Evolutionary conservation across 2,797 vertebrate species (phyloP).

Genomic region (Argya squamiceps): DNA sequence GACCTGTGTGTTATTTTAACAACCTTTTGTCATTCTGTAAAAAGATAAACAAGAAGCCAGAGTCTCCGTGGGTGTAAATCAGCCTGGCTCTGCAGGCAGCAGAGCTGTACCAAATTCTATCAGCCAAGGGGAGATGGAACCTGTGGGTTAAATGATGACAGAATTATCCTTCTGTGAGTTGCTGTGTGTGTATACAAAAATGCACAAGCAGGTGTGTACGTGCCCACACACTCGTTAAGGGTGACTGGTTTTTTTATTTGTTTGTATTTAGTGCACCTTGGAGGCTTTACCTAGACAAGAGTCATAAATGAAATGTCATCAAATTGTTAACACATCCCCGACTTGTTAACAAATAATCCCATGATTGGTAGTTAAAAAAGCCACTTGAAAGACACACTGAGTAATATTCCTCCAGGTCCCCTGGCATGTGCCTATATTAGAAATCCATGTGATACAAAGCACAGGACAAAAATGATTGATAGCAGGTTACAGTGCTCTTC

Average conservation of each 20-base stretch:
- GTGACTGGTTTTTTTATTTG: background rate
- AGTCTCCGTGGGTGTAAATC: background rate
- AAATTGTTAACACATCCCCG: fast-evolving
- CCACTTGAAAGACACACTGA: background rate
- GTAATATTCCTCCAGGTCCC: background rate
- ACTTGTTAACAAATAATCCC: background rate
- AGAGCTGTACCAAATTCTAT: background rate
- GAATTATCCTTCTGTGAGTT: background rate
- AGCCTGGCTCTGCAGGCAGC: background rate
- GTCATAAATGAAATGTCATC: background rate
- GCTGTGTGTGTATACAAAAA: background rate
- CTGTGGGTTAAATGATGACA: background rate
- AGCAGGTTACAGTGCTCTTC: constrained; percentile 26
- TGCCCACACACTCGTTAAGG: background rate
- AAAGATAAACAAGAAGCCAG: background rate
- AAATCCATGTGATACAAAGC: background rate
- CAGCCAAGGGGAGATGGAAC: background rate
- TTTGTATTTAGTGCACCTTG: background rate
- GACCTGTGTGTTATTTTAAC: background rate
- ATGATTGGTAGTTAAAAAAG: constrained; percentile 13
- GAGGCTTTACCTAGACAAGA: background rate
- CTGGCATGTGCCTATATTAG: background rate
- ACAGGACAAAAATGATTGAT: constrained; percentile 19
- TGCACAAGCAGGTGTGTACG: background rate
- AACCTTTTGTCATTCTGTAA: background rate